These are phyloP conservation scores for Galagoides demidoff DNA, from an alignment of 2,797 vertebrate species.

Conservation along the genomic window DNA sequence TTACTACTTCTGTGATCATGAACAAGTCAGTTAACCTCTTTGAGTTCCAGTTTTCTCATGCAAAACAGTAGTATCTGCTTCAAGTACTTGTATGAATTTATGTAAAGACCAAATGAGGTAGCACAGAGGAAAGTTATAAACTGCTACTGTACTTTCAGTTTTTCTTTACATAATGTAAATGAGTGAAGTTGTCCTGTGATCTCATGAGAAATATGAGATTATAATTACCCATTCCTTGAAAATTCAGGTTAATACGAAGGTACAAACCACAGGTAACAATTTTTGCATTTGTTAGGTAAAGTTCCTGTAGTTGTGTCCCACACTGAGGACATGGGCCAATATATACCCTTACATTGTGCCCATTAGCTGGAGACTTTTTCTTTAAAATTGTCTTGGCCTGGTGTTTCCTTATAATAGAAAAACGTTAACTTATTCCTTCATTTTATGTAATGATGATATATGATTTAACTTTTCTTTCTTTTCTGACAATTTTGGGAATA, in stretches of 20 bases:
- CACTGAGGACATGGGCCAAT: too few relatives aligned
- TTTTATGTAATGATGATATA: constrained; percentile 49
- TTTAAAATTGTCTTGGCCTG: neutral
- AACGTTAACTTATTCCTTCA: constrained; percentile 11
- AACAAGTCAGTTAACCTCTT: neutral
- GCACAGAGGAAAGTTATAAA: neutral
- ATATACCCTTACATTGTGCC: too few relatives aligned
- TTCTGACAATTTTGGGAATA: neutral
- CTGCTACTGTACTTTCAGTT: neutral
- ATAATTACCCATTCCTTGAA: constrained; percentile 50
- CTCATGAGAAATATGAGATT: neutral
- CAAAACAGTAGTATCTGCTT: neutral
- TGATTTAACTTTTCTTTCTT: constrained; percentile 45
- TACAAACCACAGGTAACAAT: too few relatives aligned
- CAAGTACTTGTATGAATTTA: neutral
- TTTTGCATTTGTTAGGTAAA: too few relatives aligned
- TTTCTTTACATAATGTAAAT: neutral
- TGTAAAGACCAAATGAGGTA: neutral
- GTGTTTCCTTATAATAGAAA: constrained; percentile 45
- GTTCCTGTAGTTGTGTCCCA: too few relatives aligned
- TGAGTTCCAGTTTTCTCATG: neutral
- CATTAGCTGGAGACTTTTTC: neutral
- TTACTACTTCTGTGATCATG: neutral
- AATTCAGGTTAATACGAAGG: neutral
- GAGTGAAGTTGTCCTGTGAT: neutral